These are phyloP conservation scores for Melopsittacus undulatus DNA, from an alignment of 2,797 vertebrate species.

Conservation along the genomic window DNA sequence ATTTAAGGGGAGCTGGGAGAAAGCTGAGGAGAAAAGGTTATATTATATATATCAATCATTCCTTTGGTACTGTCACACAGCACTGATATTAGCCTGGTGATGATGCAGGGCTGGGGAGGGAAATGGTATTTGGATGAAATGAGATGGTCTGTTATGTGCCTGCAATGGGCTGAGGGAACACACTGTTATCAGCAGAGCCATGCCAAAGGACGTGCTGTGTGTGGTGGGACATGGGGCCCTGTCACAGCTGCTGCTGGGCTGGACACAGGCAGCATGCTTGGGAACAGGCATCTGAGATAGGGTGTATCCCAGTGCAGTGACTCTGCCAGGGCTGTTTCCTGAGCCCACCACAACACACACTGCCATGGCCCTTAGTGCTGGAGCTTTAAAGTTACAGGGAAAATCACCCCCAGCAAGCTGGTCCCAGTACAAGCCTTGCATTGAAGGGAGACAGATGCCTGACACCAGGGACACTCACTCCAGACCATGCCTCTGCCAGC, in stretches of 20 bases:
- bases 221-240: background rate
- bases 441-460: background rate
- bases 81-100: background rate
- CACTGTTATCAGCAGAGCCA: background rate
- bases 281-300: background rate
- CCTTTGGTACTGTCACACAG: background rate
- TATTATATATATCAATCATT: background rate
- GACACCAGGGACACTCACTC: background rate
- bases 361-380: background rate
- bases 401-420: background rate
- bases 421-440: background rate
- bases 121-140: background rate
- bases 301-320: accelerated
- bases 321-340: background rate
- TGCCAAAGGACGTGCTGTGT: background rate
- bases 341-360: accelerated
- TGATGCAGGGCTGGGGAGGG: background rate
- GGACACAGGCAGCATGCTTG: background rate
- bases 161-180: background rate
- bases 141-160: background rate
- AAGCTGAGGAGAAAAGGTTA: background rate
- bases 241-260: background rate
- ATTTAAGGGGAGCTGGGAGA: background rate
- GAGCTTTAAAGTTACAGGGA: accelerated
- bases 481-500: background rate